phyloP scores from a whole-genome alignment of 2,113 vertebrate species.

The Bolborhynchus lineola region DNA sequence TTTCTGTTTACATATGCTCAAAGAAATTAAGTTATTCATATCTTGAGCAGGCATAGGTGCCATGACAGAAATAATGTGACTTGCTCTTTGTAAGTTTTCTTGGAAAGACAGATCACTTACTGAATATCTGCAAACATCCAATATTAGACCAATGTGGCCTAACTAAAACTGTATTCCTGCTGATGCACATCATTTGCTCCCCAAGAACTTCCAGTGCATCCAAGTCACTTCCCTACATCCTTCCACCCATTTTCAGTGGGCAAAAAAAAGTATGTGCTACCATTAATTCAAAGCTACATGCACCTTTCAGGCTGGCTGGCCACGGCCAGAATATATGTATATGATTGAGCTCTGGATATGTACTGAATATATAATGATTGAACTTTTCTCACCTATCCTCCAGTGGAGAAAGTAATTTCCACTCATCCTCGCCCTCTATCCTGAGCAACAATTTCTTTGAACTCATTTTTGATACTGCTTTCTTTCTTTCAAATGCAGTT shows the following conservation, averaged over 20 bases:
- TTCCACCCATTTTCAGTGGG: background rate
- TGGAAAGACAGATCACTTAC: background rate
- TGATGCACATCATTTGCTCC: background rate
- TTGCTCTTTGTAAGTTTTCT: background rate
- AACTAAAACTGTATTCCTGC: background rate
- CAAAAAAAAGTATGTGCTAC: fast-evolving
- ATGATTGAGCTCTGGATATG: background rate
- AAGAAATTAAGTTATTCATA: background rate
- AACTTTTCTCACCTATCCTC: background rate
- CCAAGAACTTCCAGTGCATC: background rate
- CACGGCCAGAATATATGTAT: background rate
- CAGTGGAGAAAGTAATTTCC: background rate
- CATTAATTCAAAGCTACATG: background rate
- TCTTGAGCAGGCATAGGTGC: background rate
- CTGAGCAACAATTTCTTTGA: background rate
- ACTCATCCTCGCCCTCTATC: background rate
- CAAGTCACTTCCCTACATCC: background rate
- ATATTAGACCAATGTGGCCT: background rate
- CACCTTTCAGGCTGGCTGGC: background rate
- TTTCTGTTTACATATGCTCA: background rate
- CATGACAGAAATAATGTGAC: background rate
- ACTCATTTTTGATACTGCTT: background rate
- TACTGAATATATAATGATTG: background rate
- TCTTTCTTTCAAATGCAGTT: background rate
- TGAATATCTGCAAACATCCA: background rate